A percentile compares a stretch with the other conserved stretches of the same genome.
Conservation (phyloP, 2,797 vertebrate species). For the Ctenosaura bakeri region DNA sequence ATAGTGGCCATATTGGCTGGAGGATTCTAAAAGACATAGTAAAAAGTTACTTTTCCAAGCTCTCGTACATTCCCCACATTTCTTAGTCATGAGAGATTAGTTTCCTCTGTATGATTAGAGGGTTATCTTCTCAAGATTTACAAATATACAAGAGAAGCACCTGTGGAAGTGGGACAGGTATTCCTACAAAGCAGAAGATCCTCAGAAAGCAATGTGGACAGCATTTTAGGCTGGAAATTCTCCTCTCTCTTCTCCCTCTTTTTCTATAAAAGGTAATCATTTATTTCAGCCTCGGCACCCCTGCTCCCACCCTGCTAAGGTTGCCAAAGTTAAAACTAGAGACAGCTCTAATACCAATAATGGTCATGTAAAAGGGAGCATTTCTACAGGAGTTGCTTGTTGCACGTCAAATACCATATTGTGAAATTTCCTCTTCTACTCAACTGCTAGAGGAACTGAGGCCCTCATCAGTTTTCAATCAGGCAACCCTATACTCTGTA, state of each 20-base stretch:
- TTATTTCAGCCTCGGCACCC: neutral
- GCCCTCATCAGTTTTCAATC: too few species aligned
- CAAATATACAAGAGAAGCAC: neutral
- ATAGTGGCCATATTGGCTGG: too few species aligned
- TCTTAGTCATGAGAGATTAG: neutral
- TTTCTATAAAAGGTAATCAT: neutral
- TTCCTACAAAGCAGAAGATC: neutral
- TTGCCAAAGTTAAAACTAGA: too few species aligned
- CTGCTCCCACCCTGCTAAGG: neutral
- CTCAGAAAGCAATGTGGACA: neutral
- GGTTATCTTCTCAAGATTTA: neutral
- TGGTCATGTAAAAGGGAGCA: too few species aligned
- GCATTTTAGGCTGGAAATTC: neutral
- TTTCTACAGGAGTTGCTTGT: too few species aligned
- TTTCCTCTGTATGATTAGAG: neutral
- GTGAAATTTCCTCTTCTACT: too few species aligned
- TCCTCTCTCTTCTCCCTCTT: neutral
- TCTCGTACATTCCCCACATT: too few species aligned
- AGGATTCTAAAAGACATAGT: too few species aligned
- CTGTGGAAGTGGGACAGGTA: neutral
- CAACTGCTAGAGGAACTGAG: too few species aligned
- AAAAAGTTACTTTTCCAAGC: too few species aligned
- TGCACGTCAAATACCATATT: too few species aligned
- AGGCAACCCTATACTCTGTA: neutral
- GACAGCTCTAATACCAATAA: too few species aligned